Percentiles rank a stretch among this genome's conserved stretches.
Evolutionary conservation across 1,140 invertebrate genomes (phyloP).

Genomic region (Scaptodrosophila lebanonensis): DNA sequence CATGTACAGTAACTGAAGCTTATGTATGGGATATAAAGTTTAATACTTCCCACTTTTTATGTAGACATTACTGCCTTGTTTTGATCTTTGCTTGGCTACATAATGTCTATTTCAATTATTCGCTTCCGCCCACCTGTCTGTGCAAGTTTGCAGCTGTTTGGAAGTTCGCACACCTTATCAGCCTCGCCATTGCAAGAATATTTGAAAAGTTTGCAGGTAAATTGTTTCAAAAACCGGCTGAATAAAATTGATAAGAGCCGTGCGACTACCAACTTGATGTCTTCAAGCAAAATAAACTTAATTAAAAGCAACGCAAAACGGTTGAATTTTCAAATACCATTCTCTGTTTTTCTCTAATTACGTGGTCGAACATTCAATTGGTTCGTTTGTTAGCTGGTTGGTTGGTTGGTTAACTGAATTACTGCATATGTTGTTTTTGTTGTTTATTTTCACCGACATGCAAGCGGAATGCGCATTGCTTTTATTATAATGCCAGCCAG

Average conservation of each 20-base stretch:
- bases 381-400: conserved; percentile 10
- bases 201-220: conserved; percentile 22
- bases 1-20: no score
- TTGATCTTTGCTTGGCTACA: no score
- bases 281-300: no score
- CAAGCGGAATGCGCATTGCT: conserved; percentile 50
- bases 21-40: no score
- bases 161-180: conserved; percentile 10
- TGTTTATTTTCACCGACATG: conserved; percentile 60
- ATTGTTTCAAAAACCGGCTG: conserved; percentile 31
- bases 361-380: conserved; percentile 22
- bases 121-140: neutral
- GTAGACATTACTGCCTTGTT: no score
- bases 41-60: no score
- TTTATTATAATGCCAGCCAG: conserved; percentile 23
- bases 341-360: conserved; percentile 57
- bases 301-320: no score
- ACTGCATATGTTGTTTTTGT: conserved; percentile 41
- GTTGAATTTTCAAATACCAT: conserved; percentile 40
- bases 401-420: conserved; percentile 14
- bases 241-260: conserved; percentile 35
- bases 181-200: conserved; percentile 13
- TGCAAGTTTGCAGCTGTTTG: neutral
- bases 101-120: no score
- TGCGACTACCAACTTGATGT: no score